Conservation (phyloP, 2,113 vertebrate genomes). For the Apodemus sylvaticus region DNA sequence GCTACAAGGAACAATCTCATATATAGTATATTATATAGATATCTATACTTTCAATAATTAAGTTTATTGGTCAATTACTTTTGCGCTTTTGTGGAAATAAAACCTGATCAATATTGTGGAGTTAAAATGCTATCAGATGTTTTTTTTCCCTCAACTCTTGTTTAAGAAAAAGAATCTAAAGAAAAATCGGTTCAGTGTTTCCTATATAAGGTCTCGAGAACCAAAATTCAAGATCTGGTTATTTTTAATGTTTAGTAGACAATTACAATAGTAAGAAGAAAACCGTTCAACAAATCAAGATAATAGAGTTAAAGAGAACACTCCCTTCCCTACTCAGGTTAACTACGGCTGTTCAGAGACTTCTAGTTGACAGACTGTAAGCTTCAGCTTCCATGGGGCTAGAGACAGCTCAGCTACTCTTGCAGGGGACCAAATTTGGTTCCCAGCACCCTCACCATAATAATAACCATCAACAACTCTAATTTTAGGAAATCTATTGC, state of each 20-base stretch:
- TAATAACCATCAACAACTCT: not conserved
- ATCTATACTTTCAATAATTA: constrained; percentile 22
- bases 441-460: not conserved
- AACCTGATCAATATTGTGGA: not conserved
- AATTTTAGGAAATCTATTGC: not conserved
- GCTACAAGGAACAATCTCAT: constrained; percentile 50
- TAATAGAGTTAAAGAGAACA: constrained; percentile 41
- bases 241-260: not conserved
- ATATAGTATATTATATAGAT: not conserved
- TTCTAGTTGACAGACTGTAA: constrained; percentile 20
- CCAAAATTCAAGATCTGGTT: not conserved
- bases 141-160: not conserved
- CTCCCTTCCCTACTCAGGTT: not conserved
- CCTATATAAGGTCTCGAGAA: not conserved
- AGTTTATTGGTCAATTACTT: not conserved
- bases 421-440: not conserved
- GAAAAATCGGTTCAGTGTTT: not conserved
- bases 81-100: not conserved
- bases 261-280: not conserved
- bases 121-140: constrained; percentile 45
- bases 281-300: constrained; percentile 9
- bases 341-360: not conserved
- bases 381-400: not conserved
- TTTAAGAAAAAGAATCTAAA: constrained; percentile 45
- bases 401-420: not conserved